Base-by-base conservation (phyloP, 2,888 invertebrate species). In the Acleris cristana region DNA sequence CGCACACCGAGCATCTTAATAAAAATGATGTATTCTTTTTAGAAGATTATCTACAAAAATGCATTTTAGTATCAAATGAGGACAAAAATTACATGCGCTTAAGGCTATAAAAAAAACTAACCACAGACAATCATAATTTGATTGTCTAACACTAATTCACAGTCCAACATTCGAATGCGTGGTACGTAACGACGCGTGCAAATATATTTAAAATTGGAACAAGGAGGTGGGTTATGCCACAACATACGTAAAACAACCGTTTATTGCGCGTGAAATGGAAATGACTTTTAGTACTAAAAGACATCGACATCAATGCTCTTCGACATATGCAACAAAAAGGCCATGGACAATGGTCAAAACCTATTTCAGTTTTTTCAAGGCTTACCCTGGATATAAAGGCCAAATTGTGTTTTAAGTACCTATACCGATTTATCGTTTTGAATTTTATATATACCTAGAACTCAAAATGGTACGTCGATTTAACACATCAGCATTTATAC, bases 221-320 rank as follows among this genome's bases (percentile, higher is more conserved):
- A 83, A 89, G 90, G 90, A 89, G 90, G 90, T 89, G 91, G 89
- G 89, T 82, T 83, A 81, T 81, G 83, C 83, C 85, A 82, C 78
- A 64, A 63, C 62, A 57, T 48, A 48, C 18, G 7, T 16, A 16
- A 45, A 45, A 12, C 34, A 34, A 34, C 34, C 34, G 34, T 34
- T 34, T 34, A 12, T 12, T 34, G 34, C 34, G 34, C 52, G 14
- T 53, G 14, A 23, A 8, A 30, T 23, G 54, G n/a, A 34, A n/a
- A 3, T 16, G 56, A 56, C 57, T 45, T 40, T 57, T 23, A 55
- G 21, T 55, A 55, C 19, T 16, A 40, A 44, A 45, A n/a, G 30
- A 18, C 16, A 45, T 45, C 10, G 16, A 57, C 18, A 14, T 45
- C 21, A 57, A 44, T 44, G 2, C 56, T 57, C 44, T 57, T 23